Evolutionary conservation across 2,113 vertebrate species (phyloP), one percentile per base, ranked within the genome.

Genomic region (Crypturellus undulatus): DNA sequence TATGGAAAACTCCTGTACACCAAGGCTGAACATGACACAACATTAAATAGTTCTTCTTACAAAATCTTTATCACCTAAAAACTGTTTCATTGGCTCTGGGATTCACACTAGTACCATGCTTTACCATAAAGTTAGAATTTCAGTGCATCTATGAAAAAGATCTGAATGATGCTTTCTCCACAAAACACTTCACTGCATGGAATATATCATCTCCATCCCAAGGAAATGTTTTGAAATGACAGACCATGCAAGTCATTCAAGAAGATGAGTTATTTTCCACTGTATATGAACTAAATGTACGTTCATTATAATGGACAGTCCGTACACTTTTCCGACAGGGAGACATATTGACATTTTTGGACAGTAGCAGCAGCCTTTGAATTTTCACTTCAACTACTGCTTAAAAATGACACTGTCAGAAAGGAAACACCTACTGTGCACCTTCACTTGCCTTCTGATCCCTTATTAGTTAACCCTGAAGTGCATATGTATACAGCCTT

Each of bases 381-480:
- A 86, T 96, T 97, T 95, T 95, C 92, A 94, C 87, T 94, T 89
- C 79, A 82, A 90, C 69, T 93, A 69, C 83, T 75, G 76, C 94
- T 93, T 87, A 86, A 84, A 95, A 97, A 83, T 15, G 87, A 96
- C 94, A 94, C 90, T 87, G 84, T 96, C 93, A 94, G 87, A 96
- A 95, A 97, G 96, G 95, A 97, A 98, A 96, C 92, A 79, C 96
- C 95, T 90, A 96, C 94, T 84, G 91, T 86, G 89, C 2, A 60
- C 94, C 95, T 97, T 96, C 93, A 89, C 92, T 90, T 92, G 97
- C 93, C 96, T 97, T 97, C 97, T 93, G 87, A 96, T 97, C 86
- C 89, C 89, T 76, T 95, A 93, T 96, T 95, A 97, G 97, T 97
- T 97, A 97, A 97, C 97, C 97, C 95, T 79, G 38, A 96, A 97